Evolutionary conservation across 2,888 invertebrate genomes (phyloP), one percentile per base, ranked within the genome.

Genomic region (Zeuzera pyrina): DNA sequence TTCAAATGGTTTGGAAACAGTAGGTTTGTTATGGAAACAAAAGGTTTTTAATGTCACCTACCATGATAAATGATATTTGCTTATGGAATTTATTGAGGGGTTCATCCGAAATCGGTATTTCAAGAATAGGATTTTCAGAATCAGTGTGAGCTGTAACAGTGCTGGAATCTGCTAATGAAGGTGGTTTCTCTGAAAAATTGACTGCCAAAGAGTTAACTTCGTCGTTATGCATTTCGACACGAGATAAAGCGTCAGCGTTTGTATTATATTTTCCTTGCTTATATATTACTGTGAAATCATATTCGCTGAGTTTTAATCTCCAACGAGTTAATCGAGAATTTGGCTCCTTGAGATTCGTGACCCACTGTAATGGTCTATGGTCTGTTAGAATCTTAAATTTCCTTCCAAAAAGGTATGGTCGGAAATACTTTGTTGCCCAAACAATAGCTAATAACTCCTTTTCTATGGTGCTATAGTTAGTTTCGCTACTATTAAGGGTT

Each of bases 281-380:
- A n/a, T n/a, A n/a, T n/a, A 2, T 13, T 1, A 43, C 30, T 3
- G 41, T 28, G 15, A 39, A 49, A 12, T 46, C 34, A 19, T 49
- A 49, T 36, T 53, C 45, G 12, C 31, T 27, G n/a, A 48, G 11
- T 14, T 39, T n/a, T n/a, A n/a, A 41, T n/a, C 41, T 14, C 48
- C 49, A 48, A 5, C 49, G 23, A 1, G 45, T 51, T 1, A 52
- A 29, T 10, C 41, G 36, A 3, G 45, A 40, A 25, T 42, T 41
- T 0, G 45, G 43, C 7, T 48, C 42, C 16, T 43, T 43, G 11
- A 40, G 3, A 11, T 15, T 36, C 29, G 35, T 35, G 6, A 42
- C 3, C 42, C 42, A 44, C 2, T 37, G 34, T 0, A 43, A 21
- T 7, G 43, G 43, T 6, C 36, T 33, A 22, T 43, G 43, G 11